phyloP scores from a whole-genome alignment of 2,888 invertebrate genomes.

The Cerceris rybyensis region DNA sequence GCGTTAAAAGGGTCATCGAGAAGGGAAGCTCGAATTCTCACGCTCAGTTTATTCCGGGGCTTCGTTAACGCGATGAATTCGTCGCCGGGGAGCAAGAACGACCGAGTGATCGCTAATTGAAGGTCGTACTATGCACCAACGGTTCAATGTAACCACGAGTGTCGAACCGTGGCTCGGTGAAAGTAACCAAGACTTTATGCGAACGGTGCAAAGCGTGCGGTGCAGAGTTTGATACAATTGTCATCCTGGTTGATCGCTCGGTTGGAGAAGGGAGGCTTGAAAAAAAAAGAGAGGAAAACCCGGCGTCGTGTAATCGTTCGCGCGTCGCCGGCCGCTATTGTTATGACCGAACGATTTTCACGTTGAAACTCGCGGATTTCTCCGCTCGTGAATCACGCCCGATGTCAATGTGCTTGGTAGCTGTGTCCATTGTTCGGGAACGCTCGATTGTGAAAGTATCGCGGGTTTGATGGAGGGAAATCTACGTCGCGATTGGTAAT shows the following conservation, averaged over 20 bases:
- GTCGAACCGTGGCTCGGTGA: not conserved
- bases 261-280: not conserved
- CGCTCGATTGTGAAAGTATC: not conserved
- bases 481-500: not conserved
- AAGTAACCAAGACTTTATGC: conserved; percentile 11
- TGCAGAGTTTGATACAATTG: conserved; percentile 4
- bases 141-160: conserved; percentile 32
- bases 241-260: not conserved
- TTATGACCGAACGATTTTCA: conserved; percentile 1
- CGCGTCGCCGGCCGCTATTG: not conserved
- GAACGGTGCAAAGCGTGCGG: not conserved
- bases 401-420: not conserved
- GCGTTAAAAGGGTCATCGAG: conserved; percentile 39
- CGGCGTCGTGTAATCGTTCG: conserved; percentile 2
- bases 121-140: conserved; percentile 40
- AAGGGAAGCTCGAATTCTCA: conserved; percentile 62
- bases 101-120: conserved; percentile 44
- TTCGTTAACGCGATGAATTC: conserved; percentile 68
- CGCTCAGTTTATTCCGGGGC: conserved; percentile 68
- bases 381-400: not conserved
- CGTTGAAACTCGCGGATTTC: conserved; percentile 2
- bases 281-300: not conserved
- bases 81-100: conserved; percentile 35
- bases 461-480: not conserved
- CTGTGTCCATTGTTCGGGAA: not conserved